These are phyloP conservation scores for Helicolenus hilgendorfi DNA, from an alignment of 2,797 vertebrate genomes.

Conservation along the genomic window DNA sequence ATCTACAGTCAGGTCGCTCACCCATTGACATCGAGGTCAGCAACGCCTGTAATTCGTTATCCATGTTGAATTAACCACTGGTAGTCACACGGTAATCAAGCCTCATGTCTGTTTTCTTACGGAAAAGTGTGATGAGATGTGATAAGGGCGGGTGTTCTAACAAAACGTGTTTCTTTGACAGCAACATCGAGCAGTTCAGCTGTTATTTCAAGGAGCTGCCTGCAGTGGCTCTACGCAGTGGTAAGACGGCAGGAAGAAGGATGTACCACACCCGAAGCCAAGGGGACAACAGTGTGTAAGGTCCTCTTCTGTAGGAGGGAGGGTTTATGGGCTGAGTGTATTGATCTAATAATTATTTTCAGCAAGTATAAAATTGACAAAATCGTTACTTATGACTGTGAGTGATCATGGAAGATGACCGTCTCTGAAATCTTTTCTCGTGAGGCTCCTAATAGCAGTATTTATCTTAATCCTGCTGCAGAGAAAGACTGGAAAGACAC, in stretches of 20 bases:
- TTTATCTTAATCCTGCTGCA: background rate
- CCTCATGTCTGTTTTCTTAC: too few relatives aligned
- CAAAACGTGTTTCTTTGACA: slow-evolving; percentile 75
- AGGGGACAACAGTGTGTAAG: slow-evolving; percentile 98
- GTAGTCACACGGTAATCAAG: too few relatives aligned
- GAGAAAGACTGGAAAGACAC: background rate
- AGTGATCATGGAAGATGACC: background rate
- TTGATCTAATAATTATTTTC: slow-evolving; percentile 3
- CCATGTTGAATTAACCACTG: too few relatives aligned
- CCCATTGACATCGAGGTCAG: too few relatives aligned
- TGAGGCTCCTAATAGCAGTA: background rate
- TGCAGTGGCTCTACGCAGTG: slow-evolving; percentile 96
- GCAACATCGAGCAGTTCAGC: slow-evolving; percentile 98
- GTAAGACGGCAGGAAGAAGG: slow-evolving; percentile 96
- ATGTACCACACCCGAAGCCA: slow-evolving; percentile 99
- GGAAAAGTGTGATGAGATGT: too few relatives aligned
- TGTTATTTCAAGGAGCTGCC: slow-evolving; percentile 99
- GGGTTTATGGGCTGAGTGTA: slow-evolving; percentile 23
- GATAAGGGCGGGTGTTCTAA: background rate
- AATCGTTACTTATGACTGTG: background rate
- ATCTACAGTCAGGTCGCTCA: too few relatives aligned
- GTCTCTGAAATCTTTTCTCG: background rate
- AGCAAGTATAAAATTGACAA: background rate
- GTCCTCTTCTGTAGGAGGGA: slow-evolving; percentile 75
- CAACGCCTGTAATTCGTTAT: too few relatives aligned